Evolutionary conservation across 37 sponge, comb jelly and placozoan genomes (phyloP).

Genomic region (Ephydatia muelleri): DNA sequence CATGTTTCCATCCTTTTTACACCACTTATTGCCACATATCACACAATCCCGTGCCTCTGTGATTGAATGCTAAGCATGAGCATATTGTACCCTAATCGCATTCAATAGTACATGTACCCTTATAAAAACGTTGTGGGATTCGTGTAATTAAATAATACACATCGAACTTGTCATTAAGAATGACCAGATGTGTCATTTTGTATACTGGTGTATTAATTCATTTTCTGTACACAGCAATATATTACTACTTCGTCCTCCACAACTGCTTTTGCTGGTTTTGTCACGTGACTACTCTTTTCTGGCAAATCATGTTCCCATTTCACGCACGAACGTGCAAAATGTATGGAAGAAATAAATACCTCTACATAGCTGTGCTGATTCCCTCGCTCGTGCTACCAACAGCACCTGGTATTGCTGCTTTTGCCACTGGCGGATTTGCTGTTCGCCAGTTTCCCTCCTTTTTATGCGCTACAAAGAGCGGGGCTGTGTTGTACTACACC

Average conservation of each 20-base stretch:
- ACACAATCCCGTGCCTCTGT: too few species aligned
- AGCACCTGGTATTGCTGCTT: background rate
- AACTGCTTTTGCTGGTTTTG: constrained; percentile 10
- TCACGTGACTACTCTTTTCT: constrained; percentile 13
- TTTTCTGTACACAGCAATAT: background rate
- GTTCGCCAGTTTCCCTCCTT: constrained; percentile 5
- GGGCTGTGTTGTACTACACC: background rate
- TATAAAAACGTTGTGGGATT: too few species aligned
- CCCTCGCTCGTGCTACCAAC: background rate
- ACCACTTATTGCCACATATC: too few species aligned
- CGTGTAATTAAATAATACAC: too few species aligned
- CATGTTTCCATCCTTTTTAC: too few species aligned
- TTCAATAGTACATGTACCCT: too few species aligned
- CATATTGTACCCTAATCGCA: too few species aligned
- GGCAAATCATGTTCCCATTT: constrained; percentile 15
- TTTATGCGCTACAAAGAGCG: background rate
- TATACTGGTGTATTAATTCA: background rate
- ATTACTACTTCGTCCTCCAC: background rate
- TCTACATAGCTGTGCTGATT: background rate
- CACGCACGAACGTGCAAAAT: constrained; percentile 9
- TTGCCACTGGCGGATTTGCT: background rate
- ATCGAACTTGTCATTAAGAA: too few species aligned
- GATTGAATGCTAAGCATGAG: too few species aligned
- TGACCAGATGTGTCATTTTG: too few species aligned
- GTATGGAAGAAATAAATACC: background rate